Percentiles rank a stretch among this genome's conserved stretches.
These are phyloP conservation scores for Zoroaster sp. DNA, from an alignment of 53 echinoderm and acorn worm species.

Conservation along the genomic window DNA sequence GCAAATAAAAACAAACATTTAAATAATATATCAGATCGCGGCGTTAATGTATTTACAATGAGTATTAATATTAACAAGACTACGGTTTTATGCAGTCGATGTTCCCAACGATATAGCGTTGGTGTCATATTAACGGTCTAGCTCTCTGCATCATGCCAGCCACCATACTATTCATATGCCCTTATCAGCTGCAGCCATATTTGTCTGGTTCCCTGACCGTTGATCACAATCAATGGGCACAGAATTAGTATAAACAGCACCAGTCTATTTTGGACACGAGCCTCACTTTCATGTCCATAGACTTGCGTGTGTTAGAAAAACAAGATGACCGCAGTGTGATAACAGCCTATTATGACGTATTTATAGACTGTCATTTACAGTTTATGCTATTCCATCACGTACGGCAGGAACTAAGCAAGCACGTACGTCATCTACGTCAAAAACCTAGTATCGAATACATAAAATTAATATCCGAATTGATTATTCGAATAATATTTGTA, in stretches of 20 bases:
- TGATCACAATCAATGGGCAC: background rate
- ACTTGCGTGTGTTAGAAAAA: too few species aligned
- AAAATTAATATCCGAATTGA: too few species aligned
- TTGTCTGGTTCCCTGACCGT: background rate
- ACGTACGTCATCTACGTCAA: too few species aligned
- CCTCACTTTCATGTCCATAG: background rate
- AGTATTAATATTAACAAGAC: background rate
- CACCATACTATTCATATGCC: too few species aligned
- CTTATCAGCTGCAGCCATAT: too few species aligned
- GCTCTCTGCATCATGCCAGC: background rate
- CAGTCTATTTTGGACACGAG: background rate
- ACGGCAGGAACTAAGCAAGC: too few species aligned
- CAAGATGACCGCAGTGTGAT: too few species aligned
- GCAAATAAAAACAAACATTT: conserved; percentile 34
- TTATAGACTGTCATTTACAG: too few species aligned
- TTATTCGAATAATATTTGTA: too few species aligned
- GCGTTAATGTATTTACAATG: conserved; percentile 19
- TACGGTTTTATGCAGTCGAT: background rate
- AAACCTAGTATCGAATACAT: too few species aligned
- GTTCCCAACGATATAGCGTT: background rate
- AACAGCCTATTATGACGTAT: too few species aligned
- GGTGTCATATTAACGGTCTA: background rate
- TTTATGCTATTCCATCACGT: too few species aligned
- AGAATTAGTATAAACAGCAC: background rate
- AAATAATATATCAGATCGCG: conserved; percentile 23